Conservation (phyloP, 2,797 vertebrate species). For the Fratercula arctica region DNA sequence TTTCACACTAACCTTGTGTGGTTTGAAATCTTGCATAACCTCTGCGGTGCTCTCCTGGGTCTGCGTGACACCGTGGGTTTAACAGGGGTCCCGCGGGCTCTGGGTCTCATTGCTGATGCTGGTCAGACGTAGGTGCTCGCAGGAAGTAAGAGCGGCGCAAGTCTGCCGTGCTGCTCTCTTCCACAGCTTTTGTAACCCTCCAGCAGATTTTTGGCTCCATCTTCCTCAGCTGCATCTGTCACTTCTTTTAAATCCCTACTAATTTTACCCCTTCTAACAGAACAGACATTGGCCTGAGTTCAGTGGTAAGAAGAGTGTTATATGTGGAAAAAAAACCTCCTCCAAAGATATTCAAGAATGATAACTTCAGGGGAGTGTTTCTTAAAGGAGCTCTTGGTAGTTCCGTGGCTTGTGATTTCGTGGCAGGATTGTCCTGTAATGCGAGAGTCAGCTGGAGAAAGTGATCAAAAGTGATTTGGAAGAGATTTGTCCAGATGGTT, state of each 20-base stretch:
- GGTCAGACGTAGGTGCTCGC: not conserved
- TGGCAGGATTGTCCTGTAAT: not conserved
- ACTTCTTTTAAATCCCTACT: not conserved
- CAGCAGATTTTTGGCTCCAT: not conserved
- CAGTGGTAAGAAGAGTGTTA: not conserved
- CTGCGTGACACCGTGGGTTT: rapidly evolving
- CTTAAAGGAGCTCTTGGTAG: not conserved
- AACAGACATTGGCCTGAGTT: not conserved
- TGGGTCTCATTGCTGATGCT: not conserved
- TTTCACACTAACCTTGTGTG: not conserved
- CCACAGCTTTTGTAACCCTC: not conserved
- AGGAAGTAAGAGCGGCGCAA: not conserved
- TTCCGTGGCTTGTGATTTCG: not conserved
- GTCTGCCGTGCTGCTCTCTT: not conserved
- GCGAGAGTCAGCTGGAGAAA: not conserved
- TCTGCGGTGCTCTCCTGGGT: not conserved
- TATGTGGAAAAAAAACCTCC: not conserved
- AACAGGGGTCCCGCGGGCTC: rapidly evolving
- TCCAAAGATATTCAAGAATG: not conserved
- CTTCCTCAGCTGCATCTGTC: not conserved
- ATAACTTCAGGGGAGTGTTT: not conserved
- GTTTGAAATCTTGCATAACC: rapidly evolving
- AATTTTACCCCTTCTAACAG: not conserved
- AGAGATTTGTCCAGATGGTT: not conserved
- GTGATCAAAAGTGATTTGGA: not conserved